Percentiles rank a stretch among this genome's conserved stretches.
Evolutionary conservation across 2,888 invertebrate species (phyloP).

Genomic region (Epinotia ramella): DNA sequence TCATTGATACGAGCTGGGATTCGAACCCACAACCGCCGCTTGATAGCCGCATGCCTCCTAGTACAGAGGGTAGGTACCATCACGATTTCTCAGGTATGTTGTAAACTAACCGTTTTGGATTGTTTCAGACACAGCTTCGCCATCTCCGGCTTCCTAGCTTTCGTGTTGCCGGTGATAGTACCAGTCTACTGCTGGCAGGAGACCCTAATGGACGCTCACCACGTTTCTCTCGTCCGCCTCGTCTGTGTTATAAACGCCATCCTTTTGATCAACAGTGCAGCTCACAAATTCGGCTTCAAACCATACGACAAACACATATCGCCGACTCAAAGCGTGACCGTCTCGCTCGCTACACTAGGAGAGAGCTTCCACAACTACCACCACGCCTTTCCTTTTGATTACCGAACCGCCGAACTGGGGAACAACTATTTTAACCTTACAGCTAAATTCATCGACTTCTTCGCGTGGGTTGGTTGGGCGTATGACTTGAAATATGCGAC

Average conservation of each 20-base stretch:
- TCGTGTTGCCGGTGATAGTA: neutral
- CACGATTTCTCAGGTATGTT: too few relatives aligned
- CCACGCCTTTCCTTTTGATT: constrained; percentile 22
- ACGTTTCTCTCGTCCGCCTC: neutral
- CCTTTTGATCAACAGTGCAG: constrained; percentile 10
- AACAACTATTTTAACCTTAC: neutral
- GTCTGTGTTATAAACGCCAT: neutral
- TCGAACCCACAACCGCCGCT: too few relatives aligned
- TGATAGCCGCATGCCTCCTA: too few relatives aligned
- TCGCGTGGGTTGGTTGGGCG: constrained; percentile 20
- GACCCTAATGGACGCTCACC: neutral
- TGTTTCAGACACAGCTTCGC: constrained; percentile 7
- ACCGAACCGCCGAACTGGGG: constrained; percentile 2
- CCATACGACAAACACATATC: constrained; percentile 19
- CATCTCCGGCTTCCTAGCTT: neutral
- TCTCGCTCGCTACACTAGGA: neutral
- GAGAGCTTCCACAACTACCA: constrained; percentile 26
- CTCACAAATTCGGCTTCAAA: constrained; percentile 8
- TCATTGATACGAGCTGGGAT: too few relatives aligned
- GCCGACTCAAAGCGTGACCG: neutral
- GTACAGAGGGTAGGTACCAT: too few relatives aligned
- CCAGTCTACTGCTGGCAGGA: constrained; percentile 24
- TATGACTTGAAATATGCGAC: constrained; percentile 9
- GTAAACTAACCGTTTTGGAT: too few relatives aligned
- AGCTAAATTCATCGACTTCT: constrained; percentile 21